These are phyloP conservation scores for Potamarius usumacintae DNA, from an alignment of 2,113 vertebrate genomes.

Conservation along the genomic window DNA sequence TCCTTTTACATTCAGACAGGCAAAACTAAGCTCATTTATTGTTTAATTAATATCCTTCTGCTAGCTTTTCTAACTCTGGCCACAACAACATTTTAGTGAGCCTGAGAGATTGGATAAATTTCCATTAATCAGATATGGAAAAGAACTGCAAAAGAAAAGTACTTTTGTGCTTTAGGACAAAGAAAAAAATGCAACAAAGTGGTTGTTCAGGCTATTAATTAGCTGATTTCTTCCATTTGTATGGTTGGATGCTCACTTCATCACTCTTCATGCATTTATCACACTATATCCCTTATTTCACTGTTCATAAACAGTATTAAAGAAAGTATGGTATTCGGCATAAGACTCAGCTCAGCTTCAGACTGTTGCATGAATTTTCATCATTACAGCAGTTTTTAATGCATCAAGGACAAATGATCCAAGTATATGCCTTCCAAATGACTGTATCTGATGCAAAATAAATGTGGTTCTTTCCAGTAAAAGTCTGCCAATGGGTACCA, in stretches of 20 bases:
- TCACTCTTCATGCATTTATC: neutral
- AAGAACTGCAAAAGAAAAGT: neutral
- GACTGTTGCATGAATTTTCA: neutral
- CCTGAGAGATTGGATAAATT: neutral
- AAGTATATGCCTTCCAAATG: neutral
- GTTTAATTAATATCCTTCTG: neutral
- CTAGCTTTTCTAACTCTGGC: neutral
- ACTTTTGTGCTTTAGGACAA: neutral
- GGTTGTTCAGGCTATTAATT: neutral
- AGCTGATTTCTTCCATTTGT: neutral
- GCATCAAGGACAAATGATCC: neutral
- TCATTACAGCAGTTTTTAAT: neutral
- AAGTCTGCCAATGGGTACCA: neutral
- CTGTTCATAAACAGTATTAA: neutral
- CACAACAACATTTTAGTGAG: neutral
- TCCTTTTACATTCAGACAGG: neutral
- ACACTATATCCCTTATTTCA: neutral
- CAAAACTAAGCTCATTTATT: neutral
- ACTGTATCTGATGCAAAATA: neutral
- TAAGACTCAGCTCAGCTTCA: neutral
- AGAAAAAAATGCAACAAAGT: neutral
- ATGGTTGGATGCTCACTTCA: neutral
- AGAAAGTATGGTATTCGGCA: neutral
- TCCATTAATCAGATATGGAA: neutral
- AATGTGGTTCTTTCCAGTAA: neutral